phyloP scores from a whole-genome alignment of 1,140 invertebrate genomes.

The Ceratina calcarata region DNA sequence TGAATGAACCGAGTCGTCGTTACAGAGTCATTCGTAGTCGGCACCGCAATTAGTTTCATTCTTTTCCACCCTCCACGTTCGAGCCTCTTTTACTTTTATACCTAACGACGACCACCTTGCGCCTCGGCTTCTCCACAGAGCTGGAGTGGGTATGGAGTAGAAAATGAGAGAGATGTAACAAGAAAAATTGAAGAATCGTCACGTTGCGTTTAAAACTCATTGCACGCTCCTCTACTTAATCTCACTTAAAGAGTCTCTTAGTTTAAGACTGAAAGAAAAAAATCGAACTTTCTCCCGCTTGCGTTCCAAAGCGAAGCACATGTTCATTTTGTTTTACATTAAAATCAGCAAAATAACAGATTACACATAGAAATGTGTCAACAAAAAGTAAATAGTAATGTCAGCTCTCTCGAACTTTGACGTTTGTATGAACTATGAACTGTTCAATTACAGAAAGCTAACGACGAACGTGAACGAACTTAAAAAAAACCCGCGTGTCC shows the following conservation, averaged over 20 bases:
- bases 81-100: constrained; percentile 50
- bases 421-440: too few species aligned
- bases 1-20: constrained; percentile 41
- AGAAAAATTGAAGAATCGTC: constrained; percentile 66
- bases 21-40: constrained; percentile 49
- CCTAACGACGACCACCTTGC: constrained; percentile 18
- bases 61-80: constrained; percentile 48
- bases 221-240: constrained; percentile 1
- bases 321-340: too few species aligned
- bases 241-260: background rate
- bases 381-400: too few species aligned
- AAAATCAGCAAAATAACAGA: too few species aligned
- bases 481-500: too few species aligned
- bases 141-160: constrained; percentile 17
- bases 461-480: too few species aligned
- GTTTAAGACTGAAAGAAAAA: too few species aligned
- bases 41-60: constrained; percentile 76
- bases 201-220: constrained; percentile 28
- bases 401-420: too few species aligned
- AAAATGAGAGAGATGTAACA: constrained; percentile 55
- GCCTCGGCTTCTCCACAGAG: background rate
- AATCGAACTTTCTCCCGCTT: too few species aligned
- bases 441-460: too few species aligned
- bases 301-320: too few species aligned
- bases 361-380: too few species aligned